A percentile compares a stretch with the other conserved stretches of the same genome.
Evolutionary conservation across 2,888 invertebrate genomes (phyloP).

Genomic region (Blastobasis lacticolella): DNA sequence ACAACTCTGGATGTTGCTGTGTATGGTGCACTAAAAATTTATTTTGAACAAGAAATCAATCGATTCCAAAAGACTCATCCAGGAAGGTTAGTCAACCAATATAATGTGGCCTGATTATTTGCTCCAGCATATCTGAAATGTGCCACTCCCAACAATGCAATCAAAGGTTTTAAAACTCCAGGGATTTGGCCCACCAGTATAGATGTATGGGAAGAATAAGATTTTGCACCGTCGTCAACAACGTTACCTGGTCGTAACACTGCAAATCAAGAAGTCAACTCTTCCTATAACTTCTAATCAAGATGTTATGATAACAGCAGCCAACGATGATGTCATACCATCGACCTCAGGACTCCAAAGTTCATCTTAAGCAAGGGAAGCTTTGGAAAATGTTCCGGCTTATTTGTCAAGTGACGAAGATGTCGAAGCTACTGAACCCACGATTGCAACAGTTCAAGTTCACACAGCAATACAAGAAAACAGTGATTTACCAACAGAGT

Average conservation of each 20-base stretch:
- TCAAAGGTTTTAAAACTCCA: background rate
- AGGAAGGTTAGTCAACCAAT: slow-evolving; percentile 6
- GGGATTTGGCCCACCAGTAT: slow-evolving; percentile 4
- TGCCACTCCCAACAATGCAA: slow-evolving; percentile 6
- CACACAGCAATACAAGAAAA: background rate
- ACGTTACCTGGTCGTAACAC: background rate
- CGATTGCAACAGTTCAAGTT: background rate
- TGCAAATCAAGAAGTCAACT: background rate
- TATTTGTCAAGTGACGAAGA: background rate
- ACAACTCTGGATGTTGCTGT: slow-evolving; percentile 3
- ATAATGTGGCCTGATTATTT: slow-evolving; percentile 4
- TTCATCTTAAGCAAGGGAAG: background rate
- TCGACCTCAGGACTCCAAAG: background rate
- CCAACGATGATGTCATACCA: background rate
- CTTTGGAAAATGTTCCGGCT: background rate
- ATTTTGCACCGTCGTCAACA: slow-evolving; percentile 1
- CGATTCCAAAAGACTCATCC: slow-evolving; percentile 4
- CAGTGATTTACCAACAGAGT: background rate
- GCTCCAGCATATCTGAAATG: slow-evolving; percentile 4
- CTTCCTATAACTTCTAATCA: background rate
- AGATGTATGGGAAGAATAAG: slow-evolving; percentile 2
- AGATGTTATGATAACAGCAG: background rate
- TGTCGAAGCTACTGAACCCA: background rate
- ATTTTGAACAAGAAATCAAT: slow-evolving; percentile 2
- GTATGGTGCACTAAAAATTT: background rate